A percentile compares a stretch with the other conserved stretches of the same genome.
These are phyloP conservation scores for Botia kubotai DNA, from an alignment of 2,797 vertebrate species.

Conservation along the genomic window DNA sequence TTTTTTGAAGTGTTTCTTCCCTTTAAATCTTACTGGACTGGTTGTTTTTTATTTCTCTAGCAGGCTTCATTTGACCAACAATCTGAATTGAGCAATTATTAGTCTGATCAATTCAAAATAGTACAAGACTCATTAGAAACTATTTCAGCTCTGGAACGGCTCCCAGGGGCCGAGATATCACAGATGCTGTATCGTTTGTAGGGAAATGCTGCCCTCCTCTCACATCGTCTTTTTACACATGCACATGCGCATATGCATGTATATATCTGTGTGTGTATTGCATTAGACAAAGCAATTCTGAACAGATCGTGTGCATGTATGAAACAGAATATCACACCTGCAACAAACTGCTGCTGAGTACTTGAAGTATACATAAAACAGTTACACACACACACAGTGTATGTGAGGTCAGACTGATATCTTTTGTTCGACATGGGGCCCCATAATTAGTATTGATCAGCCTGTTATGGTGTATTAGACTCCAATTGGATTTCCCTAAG, in stretches of 20 bases:
- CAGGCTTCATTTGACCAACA: constrained; percentile 52
- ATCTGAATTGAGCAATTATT: constrained; percentile 63
- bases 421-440: constrained; percentile 66
- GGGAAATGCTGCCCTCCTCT: background rate
- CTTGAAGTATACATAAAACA: background rate
- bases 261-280: background rate
- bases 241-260: constrained; percentile 1
- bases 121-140: constrained; percentile 57
- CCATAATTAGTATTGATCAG: constrained; percentile 76
- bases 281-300: background rate
- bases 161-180: constrained; percentile 45
- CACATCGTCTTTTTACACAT: background rate
- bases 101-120: constrained; percentile 65
- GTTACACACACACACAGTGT: constrained; percentile 27
- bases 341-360: too few relatives aligned
- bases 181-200: constrained; percentile 39
- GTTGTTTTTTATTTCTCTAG: constrained; percentile 49
- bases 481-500: constrained; percentile 72
- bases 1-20: background rate
- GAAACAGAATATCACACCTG: constrained; percentile 1
- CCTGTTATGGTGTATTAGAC: constrained; percentile 72
- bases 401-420: constrained; percentile 58
- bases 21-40: constrained; percentile 21
- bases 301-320: background rate
- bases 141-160: constrained; percentile 61